Evolutionary conservation across 2,797 vertebrate genomes (phyloP).

Genomic region (Sebastes trivittatus): DNA sequence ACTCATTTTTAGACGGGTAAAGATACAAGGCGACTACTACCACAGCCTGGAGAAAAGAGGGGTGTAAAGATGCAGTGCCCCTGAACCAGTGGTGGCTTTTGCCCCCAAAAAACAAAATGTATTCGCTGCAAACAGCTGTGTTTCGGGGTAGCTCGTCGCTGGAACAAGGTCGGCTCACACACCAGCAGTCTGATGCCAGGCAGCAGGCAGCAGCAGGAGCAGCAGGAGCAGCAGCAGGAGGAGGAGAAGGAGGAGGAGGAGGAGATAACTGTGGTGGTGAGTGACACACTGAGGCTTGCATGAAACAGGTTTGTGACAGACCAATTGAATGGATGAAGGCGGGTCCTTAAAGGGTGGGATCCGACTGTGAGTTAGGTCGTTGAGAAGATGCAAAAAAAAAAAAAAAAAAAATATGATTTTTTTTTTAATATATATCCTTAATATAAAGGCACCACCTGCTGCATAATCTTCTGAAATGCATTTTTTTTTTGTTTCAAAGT

Average conservation of each 20-base stretch:
- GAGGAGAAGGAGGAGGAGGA: not conserved
- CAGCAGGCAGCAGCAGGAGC: not conserved
- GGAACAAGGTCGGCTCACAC: constrained; percentile 64
- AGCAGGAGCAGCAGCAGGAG: not conserved
- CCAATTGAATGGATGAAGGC: constrained; percentile 67
- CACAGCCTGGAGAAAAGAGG: not conserved
- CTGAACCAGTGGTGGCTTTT: constrained; percentile 35
- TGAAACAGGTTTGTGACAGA: constrained; percentile 52
- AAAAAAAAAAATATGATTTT: not conserved
- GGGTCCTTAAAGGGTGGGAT: constrained; percentile 47
- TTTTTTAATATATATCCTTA: not conserved
- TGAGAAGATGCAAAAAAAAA: constrained; percentile 15
- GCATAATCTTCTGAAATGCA: not conserved
- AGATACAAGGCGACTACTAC: not conserved
- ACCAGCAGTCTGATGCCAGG: constrained; percentile 43
- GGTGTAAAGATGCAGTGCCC: constrained; percentile 4
- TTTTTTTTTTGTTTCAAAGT: not conserved
- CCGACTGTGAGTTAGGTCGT: constrained; percentile 31
- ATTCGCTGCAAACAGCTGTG: constrained; percentile 54
- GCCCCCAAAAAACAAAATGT: constrained; percentile 5
- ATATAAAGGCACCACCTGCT: not conserved
- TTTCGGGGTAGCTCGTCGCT: constrained; percentile 43
- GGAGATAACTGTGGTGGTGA: constrained; percentile 57
- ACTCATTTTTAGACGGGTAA: constrained; percentile 33
- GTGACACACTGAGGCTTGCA: constrained; percentile 58